phyloP scores from a whole-genome alignment of 2,888 invertebrate genomes.

The Agrilus mali region DNA sequence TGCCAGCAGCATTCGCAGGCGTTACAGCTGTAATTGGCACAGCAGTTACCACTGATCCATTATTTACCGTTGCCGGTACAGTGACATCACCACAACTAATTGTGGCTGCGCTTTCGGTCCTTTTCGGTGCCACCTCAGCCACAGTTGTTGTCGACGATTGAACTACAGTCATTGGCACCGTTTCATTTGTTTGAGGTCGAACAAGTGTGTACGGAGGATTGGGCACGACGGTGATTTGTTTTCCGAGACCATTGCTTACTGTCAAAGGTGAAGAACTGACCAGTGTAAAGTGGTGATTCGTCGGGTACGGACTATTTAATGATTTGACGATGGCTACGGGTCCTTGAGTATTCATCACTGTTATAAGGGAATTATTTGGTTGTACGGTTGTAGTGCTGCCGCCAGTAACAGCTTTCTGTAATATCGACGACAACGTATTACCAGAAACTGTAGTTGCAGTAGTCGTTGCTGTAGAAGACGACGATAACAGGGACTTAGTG shows the following conservation, averaged over 20 bases:
- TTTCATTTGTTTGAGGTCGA: constrained; percentile 20
- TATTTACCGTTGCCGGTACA: constrained; percentile 1
- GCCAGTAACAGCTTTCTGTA: constrained; percentile 7
- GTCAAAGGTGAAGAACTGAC: constrained; percentile 27
- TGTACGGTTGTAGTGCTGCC: constrained; percentile 18
- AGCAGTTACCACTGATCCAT: constrained; percentile 5
- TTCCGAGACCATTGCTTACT: constrained; percentile 24
- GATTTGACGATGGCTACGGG: constrained; percentile 32
- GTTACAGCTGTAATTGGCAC: constrained; percentile 1
- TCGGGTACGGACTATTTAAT: constrained; percentile 24
- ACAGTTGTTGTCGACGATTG: constrained; percentile 1
- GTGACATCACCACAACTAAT: background rate
- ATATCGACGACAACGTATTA: constrained; percentile 2
- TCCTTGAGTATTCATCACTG: constrained; percentile 28
- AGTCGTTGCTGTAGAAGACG: too few species aligned
- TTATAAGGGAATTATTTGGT: constrained; percentile 28
- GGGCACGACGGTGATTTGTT: constrained; percentile 30
- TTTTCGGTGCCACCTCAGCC: constrained; percentile 6
- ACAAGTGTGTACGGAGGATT: constrained; percentile 31
- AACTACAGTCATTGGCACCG: constrained; percentile 8
- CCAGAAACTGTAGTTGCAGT: too few species aligned
- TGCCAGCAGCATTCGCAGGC: background rate
- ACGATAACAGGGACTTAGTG: too few species aligned
- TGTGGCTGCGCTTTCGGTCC: constrained; percentile 3
- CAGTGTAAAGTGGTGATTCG: constrained; percentile 28